Evolutionary conservation across 1,140 invertebrate species (phyloP).

Genomic region (Meloidogyne floridensis): DNA sequence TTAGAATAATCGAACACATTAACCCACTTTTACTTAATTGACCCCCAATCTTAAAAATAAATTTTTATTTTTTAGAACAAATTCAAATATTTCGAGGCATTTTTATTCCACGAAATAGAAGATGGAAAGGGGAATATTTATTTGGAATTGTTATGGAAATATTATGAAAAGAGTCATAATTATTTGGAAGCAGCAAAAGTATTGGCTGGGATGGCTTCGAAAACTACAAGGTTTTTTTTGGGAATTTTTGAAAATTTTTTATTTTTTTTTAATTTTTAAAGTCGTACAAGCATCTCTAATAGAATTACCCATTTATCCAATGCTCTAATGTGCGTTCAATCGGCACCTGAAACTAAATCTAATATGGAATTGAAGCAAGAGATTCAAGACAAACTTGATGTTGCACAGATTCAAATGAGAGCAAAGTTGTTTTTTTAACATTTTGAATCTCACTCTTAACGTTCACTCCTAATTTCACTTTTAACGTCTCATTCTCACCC

Average conservation of each 20-base stretch:
- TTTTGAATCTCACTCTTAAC: too few relatives aligned
- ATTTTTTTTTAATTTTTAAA: slow-evolving; percentile 53
- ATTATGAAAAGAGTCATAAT: slow-evolving; percentile 87
- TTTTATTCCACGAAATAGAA: slow-evolving; percentile 69
- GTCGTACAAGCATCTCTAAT: slow-evolving; percentile 66
- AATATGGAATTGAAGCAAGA: slow-evolving; percentile 83
- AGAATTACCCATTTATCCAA: slow-evolving; percentile 86
- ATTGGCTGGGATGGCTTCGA: slow-evolving; percentile 79
- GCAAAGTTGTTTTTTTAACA: slow-evolving; percentile 32
- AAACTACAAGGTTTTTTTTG: slow-evolving; percentile 74
- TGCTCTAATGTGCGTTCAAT: slow-evolving; percentile 80
- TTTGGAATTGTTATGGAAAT: slow-evolving; percentile 89
- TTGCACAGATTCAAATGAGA: slow-evolving; percentile 57
- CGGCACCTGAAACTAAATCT: slow-evolving; percentile 69
- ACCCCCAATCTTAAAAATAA: neutral
- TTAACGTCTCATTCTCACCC: too few relatives aligned
- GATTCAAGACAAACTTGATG: slow-evolving; percentile 87
- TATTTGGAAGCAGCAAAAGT: slow-evolving; percentile 89
- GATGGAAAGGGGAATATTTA: slow-evolving; percentile 40
- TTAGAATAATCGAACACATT: too few relatives aligned
- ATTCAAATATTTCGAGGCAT: slow-evolving; percentile 80
- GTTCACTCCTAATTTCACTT: too few relatives aligned
- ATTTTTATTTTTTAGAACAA: slow-evolving; percentile 66
- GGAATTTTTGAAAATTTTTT: neutral
- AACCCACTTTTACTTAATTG: too few relatives aligned